A percentile compares a stretch with the other conserved stretches of the same genome.
Evolutionary conservation across 2,888 invertebrate genomes (phyloP).

Genomic region (Aleiodes leptofemur): DNA sequence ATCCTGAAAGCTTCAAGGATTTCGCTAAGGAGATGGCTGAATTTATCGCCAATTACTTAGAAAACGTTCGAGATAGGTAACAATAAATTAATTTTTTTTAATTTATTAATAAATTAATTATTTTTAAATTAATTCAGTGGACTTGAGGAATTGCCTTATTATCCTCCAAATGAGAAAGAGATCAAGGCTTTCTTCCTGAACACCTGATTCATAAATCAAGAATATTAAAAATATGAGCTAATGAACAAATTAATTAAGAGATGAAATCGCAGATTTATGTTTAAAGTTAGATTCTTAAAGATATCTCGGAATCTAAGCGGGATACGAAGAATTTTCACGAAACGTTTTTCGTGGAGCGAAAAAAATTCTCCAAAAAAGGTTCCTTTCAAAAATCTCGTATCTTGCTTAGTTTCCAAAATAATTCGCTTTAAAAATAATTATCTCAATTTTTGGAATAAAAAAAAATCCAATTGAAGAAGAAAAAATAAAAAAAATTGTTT

Average conservation of each 20-base stretch:
- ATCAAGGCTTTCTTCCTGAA: constrained; percentile 46
- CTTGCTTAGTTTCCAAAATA: too few species aligned
- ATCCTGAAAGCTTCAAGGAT: constrained; percentile 87
- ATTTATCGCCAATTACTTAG: constrained; percentile 94
- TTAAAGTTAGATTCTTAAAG: too few species aligned
- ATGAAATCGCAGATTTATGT: too few species aligned
- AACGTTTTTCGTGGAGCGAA: too few species aligned
- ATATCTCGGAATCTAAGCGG: too few species aligned
- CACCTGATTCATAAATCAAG: neutral
- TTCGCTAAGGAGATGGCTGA: constrained; percentile 96
- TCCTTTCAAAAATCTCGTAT: too few species aligned
- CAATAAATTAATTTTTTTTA: constrained; percentile 50
- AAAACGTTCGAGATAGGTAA: constrained; percentile 94
- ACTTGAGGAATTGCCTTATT: constrained; percentile 28
- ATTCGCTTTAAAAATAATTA: too few species aligned
- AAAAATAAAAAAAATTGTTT: too few species aligned
- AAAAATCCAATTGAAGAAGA: too few species aligned
- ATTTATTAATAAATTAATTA: constrained; percentile 42
- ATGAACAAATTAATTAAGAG: constrained; percentile 22
- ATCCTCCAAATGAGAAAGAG: constrained; percentile 41
- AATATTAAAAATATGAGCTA: neutral
- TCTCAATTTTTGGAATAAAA: too few species aligned
- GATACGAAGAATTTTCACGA: too few species aligned
- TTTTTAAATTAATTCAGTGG: constrained; percentile 14
- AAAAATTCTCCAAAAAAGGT: too few species aligned